Percentiles rank a stretch among this genome's conserved stretches.
Conservation (phyloP, 1,140 invertebrate species). For the Apolygus lucorum region DNA sequence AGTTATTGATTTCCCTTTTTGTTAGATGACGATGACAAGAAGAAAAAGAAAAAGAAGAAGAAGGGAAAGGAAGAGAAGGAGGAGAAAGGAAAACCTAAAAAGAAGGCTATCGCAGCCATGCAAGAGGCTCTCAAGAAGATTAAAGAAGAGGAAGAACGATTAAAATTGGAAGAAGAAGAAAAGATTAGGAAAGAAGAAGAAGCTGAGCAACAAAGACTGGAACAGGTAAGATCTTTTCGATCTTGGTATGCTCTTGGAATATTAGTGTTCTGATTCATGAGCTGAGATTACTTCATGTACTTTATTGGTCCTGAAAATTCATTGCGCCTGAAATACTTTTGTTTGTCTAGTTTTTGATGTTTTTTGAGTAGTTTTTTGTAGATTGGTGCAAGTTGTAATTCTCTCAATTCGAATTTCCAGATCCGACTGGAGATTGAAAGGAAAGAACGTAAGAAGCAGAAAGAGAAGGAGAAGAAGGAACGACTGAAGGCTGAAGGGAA, state of each 20-base stretch:
- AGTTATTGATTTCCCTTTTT: not conserved
- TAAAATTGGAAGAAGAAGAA: conserved; percentile 72
- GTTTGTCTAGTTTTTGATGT: not conserved
- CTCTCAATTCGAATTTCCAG: conserved; percentile 34
- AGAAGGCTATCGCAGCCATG: conserved; percentile 69
- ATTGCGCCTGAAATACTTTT: not conserved
- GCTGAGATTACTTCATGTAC: too few species aligned
- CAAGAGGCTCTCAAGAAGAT: conserved; percentile 77
- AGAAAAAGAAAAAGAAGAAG: conserved; percentile 39
- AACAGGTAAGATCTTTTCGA: conserved; percentile 44
- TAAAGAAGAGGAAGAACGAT: conserved; percentile 82
- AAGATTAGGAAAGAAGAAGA: conserved; percentile 62
- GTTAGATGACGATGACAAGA: conserved; percentile 41
- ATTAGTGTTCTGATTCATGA: too few species aligned
- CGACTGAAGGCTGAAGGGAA: conserved; percentile 91
- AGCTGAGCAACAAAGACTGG: conserved; percentile 58
- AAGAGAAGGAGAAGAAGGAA: conserved; percentile 90
- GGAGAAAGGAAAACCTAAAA: conserved; percentile 47
- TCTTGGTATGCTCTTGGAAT: too few species aligned
- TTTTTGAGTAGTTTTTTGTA: too few species aligned
- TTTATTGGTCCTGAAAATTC: not conserved
- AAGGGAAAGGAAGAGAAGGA: conserved; percentile 48
- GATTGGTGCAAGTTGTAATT: too few species aligned
- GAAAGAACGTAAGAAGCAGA: conserved; percentile 85
- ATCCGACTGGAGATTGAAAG: conserved; percentile 72